Conservation (phyloP, 2,113 vertebrate species). For the Seriola rivoliana region DNA sequence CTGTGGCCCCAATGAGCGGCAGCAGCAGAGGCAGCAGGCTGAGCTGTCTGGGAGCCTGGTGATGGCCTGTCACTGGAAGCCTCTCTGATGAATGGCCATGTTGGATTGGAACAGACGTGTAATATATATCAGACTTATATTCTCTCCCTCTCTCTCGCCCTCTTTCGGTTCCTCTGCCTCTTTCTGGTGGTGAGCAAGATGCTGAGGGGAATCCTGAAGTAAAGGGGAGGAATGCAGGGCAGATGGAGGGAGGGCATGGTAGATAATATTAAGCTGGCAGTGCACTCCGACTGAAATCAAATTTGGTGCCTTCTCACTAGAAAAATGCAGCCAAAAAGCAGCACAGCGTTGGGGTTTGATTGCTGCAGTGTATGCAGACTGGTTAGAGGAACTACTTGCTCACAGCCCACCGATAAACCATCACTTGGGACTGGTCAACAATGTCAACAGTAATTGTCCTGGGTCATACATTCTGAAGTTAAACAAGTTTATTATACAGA, state of each 20-base stretch:
- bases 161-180: constrained; percentile 43
- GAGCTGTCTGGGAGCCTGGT: constrained; percentile 78
- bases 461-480: no score
- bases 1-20: constrained; percentile 68
- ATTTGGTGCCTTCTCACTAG: constrained; percentile 16
- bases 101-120: constrained; percentile 86
- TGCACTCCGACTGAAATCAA: constrained; percentile 22
- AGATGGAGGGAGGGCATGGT: constrained; percentile 16
- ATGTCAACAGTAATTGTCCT: neutral
- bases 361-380: neutral
- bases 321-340: constrained; percentile 17
- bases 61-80: constrained; percentile 85
- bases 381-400: neutral
- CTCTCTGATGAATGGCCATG: constrained; percentile 82
- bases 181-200: constrained; percentile 38
- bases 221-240: constrained; percentile 8
- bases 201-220: constrained; percentile 52
- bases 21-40: constrained; percentile 66
- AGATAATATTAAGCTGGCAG: constrained; percentile 45
- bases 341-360: neutral
- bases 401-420: neutral
- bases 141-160: constrained; percentile 55
- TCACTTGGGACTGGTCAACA: neutral
- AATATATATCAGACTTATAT: constrained; percentile 87
- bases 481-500: neutral